These are phyloP conservation scores for Gymnopithys bicolor DNA, from an alignment of 2,797 vertebrate species.

Conservation along the genomic window DNA sequence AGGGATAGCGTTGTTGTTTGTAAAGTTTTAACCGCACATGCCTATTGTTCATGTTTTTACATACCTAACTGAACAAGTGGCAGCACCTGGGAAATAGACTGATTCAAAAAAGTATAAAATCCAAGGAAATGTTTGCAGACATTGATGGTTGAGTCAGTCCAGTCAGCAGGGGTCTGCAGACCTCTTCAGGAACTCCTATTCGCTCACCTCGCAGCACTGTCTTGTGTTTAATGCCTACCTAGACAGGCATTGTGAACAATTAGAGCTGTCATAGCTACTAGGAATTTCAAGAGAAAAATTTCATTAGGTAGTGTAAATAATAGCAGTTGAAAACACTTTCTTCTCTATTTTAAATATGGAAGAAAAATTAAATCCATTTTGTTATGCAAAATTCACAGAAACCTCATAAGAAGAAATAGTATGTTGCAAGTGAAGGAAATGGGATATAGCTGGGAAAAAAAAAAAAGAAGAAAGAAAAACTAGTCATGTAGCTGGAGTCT, in stretches of 20 bases:
- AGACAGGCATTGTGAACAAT: neutral
- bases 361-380: neutral
- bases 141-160: neutral
- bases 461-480: neutral
- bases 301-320: neutral
- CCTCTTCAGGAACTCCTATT: conserved; percentile 10
- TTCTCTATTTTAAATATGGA: neutral
- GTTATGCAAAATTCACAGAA: neutral
- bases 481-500: neutral
- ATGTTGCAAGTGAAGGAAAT: neutral
- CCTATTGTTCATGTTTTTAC: neutral
- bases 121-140: neutral
- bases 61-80: neutral
- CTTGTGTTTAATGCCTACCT: neutral
- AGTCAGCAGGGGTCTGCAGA: neutral
- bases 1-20: neutral
- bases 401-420: neutral
- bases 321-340: neutral
- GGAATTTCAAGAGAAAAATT: neutral
- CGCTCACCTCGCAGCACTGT: neutral
- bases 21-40: neutral
- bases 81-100: neutral
- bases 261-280: neutral
- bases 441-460: neutral
- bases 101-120: neutral